Evolutionary conservation across 2,797 vertebrate species (phyloP).

Genomic region (Argyrosomus regius): DNA sequence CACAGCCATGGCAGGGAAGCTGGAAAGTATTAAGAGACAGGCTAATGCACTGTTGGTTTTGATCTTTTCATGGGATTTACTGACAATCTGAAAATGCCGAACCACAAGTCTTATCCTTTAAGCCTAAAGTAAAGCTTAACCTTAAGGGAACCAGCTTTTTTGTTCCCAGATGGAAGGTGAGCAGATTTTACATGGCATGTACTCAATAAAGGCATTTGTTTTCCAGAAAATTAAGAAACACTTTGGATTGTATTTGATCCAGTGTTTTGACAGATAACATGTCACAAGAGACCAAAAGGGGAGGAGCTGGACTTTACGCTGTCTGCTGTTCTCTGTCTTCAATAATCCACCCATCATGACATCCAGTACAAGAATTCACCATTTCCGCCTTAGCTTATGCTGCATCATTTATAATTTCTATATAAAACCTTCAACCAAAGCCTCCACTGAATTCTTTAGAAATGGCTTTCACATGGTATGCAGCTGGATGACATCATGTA

Average conservation of each 20-base stretch:
- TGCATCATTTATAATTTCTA: slow-evolving; percentile 73
- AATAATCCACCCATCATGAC: slow-evolving; percentile 18
- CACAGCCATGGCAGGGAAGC: not conserved
- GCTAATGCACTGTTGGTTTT: slow-evolving; percentile 11
- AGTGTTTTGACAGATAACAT: not conserved
- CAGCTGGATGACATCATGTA: slow-evolving; percentile 21
- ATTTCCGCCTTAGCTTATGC: slow-evolving; percentile 36
- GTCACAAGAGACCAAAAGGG: not conserved
- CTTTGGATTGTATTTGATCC: not conserved
- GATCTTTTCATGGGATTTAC: slow-evolving; percentile 34
- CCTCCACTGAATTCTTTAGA: slow-evolving; percentile 38
- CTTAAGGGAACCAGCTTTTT: not conserved
- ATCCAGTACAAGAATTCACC: slow-evolving; percentile 43
- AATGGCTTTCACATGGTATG: slow-evolving; percentile 22
- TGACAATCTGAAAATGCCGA: slow-evolving; percentile 25
- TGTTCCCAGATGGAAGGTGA: slow-evolving; percentile 2
- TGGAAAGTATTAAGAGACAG: not conserved
- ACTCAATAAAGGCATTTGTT: not conserved
- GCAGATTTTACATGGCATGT: not conserved
- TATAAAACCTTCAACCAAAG: slow-evolving; percentile 50
- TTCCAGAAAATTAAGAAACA: not conserved
- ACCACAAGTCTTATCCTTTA: slow-evolving; percentile 20
- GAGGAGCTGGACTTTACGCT: not conserved
- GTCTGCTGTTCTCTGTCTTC: not conserved
- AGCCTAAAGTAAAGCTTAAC: slow-evolving; percentile 27